These are phyloP conservation scores for Watsonalla binaria DNA, from an alignment of 2,888 invertebrate genomes.

Conservation along the genomic window DNA sequence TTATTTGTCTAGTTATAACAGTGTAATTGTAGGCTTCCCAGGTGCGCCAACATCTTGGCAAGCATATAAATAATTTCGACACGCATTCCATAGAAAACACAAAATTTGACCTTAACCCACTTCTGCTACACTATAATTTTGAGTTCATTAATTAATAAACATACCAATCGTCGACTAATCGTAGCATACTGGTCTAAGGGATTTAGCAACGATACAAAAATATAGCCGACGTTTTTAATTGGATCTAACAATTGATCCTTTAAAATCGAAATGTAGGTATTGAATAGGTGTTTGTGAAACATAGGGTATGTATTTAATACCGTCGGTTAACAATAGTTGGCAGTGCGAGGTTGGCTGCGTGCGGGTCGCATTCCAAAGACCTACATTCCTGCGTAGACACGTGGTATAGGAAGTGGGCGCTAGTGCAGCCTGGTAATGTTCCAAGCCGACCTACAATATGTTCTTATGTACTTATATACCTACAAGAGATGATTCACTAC, in stretches of 20 bases:
- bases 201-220: constrained; percentile 18
- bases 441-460: constrained; percentile 17
- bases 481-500: neutral
- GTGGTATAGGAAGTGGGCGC: constrained; percentile 31
- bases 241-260: neutral
- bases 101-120: constrained; percentile 35
- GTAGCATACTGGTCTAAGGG: constrained; percentile 20
- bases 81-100: constrained; percentile 12
- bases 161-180: constrained; percentile 38
- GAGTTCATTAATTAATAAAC: constrained; percentile 32
- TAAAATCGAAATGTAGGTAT: neutral
- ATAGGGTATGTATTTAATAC: constrained; percentile 15
- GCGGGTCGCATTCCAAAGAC: constrained; percentile 27
- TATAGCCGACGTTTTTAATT: constrained; percentile 9
- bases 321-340: constrained; percentile 5
- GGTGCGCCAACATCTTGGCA: constrained; percentile 4
- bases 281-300: neutral
- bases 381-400: constrained; percentile 32
- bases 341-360: constrained; percentile 10
- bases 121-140: constrained; percentile 33
- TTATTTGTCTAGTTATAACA: neutral
- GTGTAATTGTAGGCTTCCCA: neutral
- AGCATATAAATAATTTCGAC: constrained; percentile 3
- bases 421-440: constrained; percentile 14
- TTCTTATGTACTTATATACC: constrained; percentile 8